phyloP scores from a whole-genome alignment of 2,888 invertebrate species.

The Hyposoter dolosus region DNA sequence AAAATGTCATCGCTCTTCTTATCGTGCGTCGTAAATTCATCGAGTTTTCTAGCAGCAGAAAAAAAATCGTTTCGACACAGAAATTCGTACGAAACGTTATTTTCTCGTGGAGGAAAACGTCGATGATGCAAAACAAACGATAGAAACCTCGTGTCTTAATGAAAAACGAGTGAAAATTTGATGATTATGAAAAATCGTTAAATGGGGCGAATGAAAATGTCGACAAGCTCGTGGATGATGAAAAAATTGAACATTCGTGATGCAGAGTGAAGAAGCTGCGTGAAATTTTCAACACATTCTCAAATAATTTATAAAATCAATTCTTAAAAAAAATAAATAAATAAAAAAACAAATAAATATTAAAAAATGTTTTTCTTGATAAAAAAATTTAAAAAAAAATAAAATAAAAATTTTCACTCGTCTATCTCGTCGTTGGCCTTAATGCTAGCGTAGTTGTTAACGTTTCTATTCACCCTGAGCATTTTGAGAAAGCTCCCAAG shows the following conservation, averaged over 20 bases:
- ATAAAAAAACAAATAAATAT: not conserved
- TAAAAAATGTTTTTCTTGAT: not conserved
- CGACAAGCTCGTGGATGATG: not conserved
- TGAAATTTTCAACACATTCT: not conserved
- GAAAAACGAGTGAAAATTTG: not conserved
- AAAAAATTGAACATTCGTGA: not conserved
- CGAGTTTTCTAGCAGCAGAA: not conserved
- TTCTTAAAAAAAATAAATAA: not conserved
- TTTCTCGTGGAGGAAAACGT: conserved; percentile 26
- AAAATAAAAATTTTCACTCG: conserved; percentile 72
- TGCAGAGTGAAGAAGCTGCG: conserved; percentile 14
- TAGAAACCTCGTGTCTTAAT: not conserved
- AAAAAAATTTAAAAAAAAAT: not conserved
- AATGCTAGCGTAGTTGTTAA: conserved; percentile 84
- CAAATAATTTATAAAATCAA: not conserved
- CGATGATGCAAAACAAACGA: conserved; percentile 12
- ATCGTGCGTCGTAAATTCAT: conserved; percentile 41
- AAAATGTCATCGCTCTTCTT: conserved; percentile 20
- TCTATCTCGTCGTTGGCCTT: conserved; percentile 83
- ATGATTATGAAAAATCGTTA: not conserved
- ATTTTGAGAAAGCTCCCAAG: conserved; percentile 84
- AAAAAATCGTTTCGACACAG: conserved; percentile 14
- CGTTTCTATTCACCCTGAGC: conserved; percentile 84
- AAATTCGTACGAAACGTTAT: conserved; percentile 17
- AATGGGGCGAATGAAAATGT: not conserved